phyloP scores from a whole-genome alignment of 2,113 vertebrate genomes.

The Limanda limanda region DNA sequence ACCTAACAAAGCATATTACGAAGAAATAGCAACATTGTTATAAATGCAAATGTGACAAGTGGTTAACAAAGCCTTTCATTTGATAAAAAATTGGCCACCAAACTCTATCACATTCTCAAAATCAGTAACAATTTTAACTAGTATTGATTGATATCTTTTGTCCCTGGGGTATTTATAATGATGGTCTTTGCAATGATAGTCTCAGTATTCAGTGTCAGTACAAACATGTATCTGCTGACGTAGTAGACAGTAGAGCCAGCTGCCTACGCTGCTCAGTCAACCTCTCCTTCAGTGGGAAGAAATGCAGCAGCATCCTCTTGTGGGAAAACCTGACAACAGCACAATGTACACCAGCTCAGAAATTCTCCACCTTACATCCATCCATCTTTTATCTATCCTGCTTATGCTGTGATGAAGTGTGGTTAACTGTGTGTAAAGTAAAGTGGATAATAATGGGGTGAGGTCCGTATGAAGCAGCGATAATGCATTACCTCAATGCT shows the following conservation, averaged over 20 bases:
- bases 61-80: no score
- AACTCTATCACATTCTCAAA: not conserved
- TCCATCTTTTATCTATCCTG: not conserved
- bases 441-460: no score
- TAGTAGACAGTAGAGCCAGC: not conserved
- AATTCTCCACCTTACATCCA: not conserved
- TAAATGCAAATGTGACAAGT: no score
- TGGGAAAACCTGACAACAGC: constrained; percentile 25
- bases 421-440: no score
- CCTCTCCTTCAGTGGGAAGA: not conserved
- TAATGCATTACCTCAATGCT: no score
- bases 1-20: no score
- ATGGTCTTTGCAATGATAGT: no score
- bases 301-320: constrained; percentile 47
- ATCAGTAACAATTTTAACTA: no score
- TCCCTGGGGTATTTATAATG: not conserved
- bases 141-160: not conserved
- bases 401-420: no score
- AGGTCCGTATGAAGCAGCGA: no score
- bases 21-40: no score
- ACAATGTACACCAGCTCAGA: not conserved
- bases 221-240: not conserved
- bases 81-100: no score
- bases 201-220: not conserved
- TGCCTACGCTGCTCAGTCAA: not conserved